These are phyloP conservation scores for Drosophila erecta DNA, from an alignment of 1,140 invertebrate species.

Conservation along the genomic window DNA sequence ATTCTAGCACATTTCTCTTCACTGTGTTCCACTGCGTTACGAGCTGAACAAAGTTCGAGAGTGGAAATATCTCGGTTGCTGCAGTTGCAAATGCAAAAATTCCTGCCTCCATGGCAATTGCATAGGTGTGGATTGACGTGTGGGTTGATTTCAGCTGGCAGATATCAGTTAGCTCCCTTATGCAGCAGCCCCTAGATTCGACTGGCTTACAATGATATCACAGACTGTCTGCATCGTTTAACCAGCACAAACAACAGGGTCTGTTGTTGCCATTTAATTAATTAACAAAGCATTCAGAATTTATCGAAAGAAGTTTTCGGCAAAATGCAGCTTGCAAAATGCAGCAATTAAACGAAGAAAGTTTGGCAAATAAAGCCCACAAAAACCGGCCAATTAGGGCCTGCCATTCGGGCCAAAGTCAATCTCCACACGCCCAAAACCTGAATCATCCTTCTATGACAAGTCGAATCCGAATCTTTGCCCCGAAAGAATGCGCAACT, in stretches of 20 bases:
- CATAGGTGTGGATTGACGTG: slow-evolving; percentile 10
- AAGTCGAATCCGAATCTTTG: slow-evolving; percentile 31
- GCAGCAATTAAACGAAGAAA: slow-evolving; percentile 45
- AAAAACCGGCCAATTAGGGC: slow-evolving; percentile 31
- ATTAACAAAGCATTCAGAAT: slow-evolving; percentile 33
- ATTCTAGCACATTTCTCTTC: slow-evolving; percentile 52
- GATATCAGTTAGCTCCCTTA: neutral
- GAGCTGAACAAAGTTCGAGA: slow-evolving; percentile 8
- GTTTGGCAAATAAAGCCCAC: slow-evolving; percentile 22
- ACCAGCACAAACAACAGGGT: slow-evolving; percentile 34
- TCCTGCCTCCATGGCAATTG: slow-evolving; percentile 14
- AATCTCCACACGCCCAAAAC: slow-evolving; percentile 5
- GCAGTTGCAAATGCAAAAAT: slow-evolving; percentile 20
- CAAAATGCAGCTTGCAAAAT: slow-evolving; percentile 25
- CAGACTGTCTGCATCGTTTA: slow-evolving; percentile 9
- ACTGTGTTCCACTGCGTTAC: slow-evolving; percentile 14
- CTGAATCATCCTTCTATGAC: slow-evolving; percentile 23
- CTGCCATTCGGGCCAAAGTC: slow-evolving; percentile 25
- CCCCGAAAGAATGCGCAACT: slow-evolving; percentile 52
- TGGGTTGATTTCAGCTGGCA: neutral
- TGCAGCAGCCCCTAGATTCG: slow-evolving; percentile 7
- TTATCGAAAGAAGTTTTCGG: slow-evolving; percentile 18
- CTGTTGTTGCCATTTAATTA: slow-evolving; percentile 56
- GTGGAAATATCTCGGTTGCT: slow-evolving; percentile 27
- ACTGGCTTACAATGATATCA: slow-evolving; percentile 12